Evolutionary conservation across 1,140 invertebrate genomes (phyloP).

Genomic region (Holotrichia oblita): DNA sequence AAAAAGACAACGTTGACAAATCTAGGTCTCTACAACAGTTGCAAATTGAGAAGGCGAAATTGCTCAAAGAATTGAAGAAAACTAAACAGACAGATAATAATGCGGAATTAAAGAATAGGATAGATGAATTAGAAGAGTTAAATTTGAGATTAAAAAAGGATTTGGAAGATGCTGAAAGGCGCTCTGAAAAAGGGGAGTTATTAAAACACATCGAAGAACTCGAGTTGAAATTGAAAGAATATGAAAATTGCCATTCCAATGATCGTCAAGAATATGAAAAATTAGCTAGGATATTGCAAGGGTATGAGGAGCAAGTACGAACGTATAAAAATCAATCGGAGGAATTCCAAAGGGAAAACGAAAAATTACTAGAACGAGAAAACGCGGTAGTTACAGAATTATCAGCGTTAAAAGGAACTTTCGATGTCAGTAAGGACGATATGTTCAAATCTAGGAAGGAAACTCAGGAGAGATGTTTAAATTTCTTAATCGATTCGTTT

Average conservation of each 20-base stretch:
- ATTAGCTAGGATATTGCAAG: slow-evolving; percentile 52
- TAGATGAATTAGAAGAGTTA: not conserved
- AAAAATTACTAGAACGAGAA: slow-evolving; percentile 14
- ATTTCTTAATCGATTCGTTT: slow-evolving; percentile 63
- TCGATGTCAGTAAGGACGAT: not conserved
- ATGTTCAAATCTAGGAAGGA: slow-evolving; percentile 38
- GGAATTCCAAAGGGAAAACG: slow-evolving; percentile 28
- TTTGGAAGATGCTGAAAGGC: not conserved
- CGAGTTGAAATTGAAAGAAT: slow-evolving; percentile 7
- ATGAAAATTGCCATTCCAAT: slow-evolving; percentile 28
- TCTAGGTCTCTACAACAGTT: slow-evolving; percentile 20
- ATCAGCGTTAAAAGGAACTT: slow-evolving; percentile 10
- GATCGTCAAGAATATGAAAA: slow-evolving; percentile 51
- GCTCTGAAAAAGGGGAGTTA: not conserved
- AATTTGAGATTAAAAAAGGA: slow-evolving; percentile 5
- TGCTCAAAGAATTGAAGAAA: slow-evolving; percentile 12
- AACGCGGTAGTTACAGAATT: slow-evolving; percentile 24
- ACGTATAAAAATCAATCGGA: slow-evolving; percentile 4
- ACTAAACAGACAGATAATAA: not conserved
- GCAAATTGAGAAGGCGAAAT: slow-evolving; percentile 11
- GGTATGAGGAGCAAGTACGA: slow-evolving; percentile 53
- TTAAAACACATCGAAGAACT: slow-evolving; percentile 26
- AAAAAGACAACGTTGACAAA: slow-evolving; percentile 42
- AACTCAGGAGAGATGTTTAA: slow-evolving; percentile 51
- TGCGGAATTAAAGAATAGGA: not conserved